Conservation (phyloP, 2,888 invertebrate species). For the Polymixis lichenea region DNA sequence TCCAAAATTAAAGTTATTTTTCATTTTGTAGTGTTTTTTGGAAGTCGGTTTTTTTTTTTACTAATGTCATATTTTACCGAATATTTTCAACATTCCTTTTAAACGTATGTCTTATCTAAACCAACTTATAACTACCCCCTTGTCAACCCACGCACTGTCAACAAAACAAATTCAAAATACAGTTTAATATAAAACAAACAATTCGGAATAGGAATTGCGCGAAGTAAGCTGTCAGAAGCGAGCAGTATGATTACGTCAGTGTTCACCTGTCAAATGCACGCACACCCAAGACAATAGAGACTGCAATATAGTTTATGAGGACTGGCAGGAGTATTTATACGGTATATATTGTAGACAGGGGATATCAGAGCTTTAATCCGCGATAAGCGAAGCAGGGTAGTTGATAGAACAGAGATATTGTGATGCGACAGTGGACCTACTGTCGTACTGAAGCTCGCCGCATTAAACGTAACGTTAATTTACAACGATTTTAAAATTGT, state of each 20-base stretch:
- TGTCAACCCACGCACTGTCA: neutral
- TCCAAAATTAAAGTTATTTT: too few species aligned
- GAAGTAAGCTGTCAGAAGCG: constrained; percentile 28
- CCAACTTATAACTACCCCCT: neutral
- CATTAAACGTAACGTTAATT: neutral
- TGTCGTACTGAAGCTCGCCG: neutral
- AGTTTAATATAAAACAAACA: constrained; percentile 29
- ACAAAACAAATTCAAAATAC: constrained; percentile 1
- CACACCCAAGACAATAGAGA: constrained; percentile 53
- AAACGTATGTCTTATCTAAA: neutral
- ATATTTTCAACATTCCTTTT: neutral
- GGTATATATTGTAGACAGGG: neutral
- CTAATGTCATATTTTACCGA: neutral
- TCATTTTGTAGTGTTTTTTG: too few species aligned
- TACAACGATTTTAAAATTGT: neutral
- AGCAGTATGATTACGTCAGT: constrained; percentile 42
- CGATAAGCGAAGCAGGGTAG: neutral
- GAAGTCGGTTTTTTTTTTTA: too few species aligned
- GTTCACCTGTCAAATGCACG: constrained; percentile 63
- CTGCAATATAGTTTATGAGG: constrained; percentile 51
- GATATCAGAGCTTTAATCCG: constrained; percentile 7
- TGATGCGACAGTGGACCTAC: neutral
- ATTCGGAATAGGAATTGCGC: constrained; percentile 24
- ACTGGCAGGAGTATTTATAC: constrained; percentile 32
- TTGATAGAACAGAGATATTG: neutral